Conservation (phyloP, 23 tunicate genomes). For the Corella eumyota region DNA sequence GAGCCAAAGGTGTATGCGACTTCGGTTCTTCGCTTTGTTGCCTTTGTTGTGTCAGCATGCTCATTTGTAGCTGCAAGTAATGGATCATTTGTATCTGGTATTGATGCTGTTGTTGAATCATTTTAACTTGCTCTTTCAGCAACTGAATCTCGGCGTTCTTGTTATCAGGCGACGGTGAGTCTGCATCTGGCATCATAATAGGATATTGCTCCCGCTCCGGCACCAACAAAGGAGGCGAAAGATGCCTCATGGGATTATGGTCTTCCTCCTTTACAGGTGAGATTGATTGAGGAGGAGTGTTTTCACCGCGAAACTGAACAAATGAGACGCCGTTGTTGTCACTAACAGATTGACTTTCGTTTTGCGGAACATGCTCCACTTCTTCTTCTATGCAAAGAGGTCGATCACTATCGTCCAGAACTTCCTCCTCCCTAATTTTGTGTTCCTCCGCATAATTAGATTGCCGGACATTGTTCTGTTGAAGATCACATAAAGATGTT, state of each 20-base stretch:
- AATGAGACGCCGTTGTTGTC: not conserved
- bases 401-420: too few species aligned
- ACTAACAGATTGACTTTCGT: not conserved
- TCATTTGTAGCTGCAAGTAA: conserved; percentile 24
- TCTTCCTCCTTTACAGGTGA: too few species aligned
- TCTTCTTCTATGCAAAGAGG: conserved; percentile 5
- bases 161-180: conserved; percentile 4
- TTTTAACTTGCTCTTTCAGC: conserved; percentile 17
- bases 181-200: too few species aligned
- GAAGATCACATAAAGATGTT: too few species aligned
- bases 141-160: conserved; percentile 17
- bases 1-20: not conserved
- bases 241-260: not conserved
- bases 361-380: not conserved
- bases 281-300: too few species aligned
- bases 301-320: too few species aligned
- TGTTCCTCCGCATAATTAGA: too few species aligned
- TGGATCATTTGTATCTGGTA: conserved; percentile 44
- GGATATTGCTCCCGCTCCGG: too few species aligned
- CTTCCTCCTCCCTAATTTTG: too few species aligned
- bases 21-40: conserved; percentile 2
- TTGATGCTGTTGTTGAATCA: conserved; percentile 27
- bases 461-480: too few species aligned
- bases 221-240: not conserved
- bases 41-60: conserved; percentile 16